Conservation (phyloP, 1,140 invertebrate genomes). For the Drosophila nasuta region DNA sequence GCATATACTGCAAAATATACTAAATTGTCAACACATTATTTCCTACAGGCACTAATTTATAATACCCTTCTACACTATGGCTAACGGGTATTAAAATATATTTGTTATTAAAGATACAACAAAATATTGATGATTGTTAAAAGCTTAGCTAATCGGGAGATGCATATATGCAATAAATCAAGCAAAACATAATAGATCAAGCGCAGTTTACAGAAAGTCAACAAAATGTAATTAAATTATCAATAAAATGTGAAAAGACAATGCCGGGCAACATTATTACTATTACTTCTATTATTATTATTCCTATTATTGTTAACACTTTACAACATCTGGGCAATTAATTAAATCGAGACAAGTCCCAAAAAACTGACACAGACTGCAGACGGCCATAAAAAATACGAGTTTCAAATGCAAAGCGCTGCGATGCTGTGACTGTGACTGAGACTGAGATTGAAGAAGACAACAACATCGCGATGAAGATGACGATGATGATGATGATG, state of each 20-base stretch:
- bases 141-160: constrained; percentile 6
- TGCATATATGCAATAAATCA: constrained; percentile 8
- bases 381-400: constrained; percentile 30
- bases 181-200: constrained; percentile 1
- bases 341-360: constrained; percentile 62
- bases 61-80: not conserved
- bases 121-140: constrained; percentile 9
- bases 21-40: too few species aligned
- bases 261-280: constrained; percentile 46
- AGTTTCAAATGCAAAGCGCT: constrained; percentile 61
- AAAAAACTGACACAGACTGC: constrained; percentile 1
- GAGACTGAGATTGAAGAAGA: not conserved
- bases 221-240: constrained; percentile 64
- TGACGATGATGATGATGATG: constrained; percentile 37
- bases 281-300: constrained; percentile 59
- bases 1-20: too few species aligned
- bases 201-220: constrained; percentile 22
- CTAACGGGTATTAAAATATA: not conserved
- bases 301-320: constrained; percentile 62
- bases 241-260: constrained; percentile 45
- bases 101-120: not conserved
- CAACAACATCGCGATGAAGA: not conserved
- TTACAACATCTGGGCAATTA: constrained; percentile 74
- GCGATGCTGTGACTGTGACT: not conserved
- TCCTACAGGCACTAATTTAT: too few species aligned